Conservation (phyloP, 1,140 invertebrate genomes). For the Drosophila auraria region DNA sequence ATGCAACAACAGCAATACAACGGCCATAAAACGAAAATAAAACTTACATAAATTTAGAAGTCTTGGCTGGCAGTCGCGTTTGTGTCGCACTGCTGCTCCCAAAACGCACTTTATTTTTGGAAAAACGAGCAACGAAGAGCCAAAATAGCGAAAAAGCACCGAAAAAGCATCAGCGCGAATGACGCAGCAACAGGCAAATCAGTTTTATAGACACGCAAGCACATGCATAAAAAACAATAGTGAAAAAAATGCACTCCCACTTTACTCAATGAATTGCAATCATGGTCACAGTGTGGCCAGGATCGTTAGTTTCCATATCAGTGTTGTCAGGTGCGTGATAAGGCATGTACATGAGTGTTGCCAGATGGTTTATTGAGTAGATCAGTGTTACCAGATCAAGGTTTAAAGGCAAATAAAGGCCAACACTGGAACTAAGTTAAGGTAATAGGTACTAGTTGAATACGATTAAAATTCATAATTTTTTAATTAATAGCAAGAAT, state of each 20-base stretch:
- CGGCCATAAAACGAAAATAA: conserved; percentile 80
- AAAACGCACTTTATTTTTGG: conserved; percentile 81
- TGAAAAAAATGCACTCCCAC: conserved; percentile 23
- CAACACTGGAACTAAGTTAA: too few species aligned
- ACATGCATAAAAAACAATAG: conserved; percentile 17
- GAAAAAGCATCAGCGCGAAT: conserved; percentile 22
- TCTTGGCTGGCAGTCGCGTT: conserved; percentile 39
- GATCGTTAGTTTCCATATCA: background rate
- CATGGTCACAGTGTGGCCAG: conserved; percentile 16
- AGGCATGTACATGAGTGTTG: background rate
- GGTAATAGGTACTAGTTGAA: background rate
- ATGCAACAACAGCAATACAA: conserved; percentile 49
- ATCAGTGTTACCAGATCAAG: too few species aligned
- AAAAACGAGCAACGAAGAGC: conserved; percentile 44
- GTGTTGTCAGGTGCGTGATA: background rate
- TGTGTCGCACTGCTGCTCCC: conserved; percentile 76
- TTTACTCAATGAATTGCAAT: conserved; percentile 9
- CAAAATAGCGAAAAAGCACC: conserved; percentile 22
- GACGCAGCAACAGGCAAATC: conserved; percentile 40
- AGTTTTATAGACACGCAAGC: conserved; percentile 28
- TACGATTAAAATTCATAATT: too few species aligned
- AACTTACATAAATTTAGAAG: conserved; percentile 82
- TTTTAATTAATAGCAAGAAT: too few species aligned
- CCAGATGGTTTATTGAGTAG: background rate
- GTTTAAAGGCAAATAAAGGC: background rate